phyloP scores from a whole-genome alignment of 2,797 vertebrate genomes.

The Pangasius sanitwongsei region DNA sequence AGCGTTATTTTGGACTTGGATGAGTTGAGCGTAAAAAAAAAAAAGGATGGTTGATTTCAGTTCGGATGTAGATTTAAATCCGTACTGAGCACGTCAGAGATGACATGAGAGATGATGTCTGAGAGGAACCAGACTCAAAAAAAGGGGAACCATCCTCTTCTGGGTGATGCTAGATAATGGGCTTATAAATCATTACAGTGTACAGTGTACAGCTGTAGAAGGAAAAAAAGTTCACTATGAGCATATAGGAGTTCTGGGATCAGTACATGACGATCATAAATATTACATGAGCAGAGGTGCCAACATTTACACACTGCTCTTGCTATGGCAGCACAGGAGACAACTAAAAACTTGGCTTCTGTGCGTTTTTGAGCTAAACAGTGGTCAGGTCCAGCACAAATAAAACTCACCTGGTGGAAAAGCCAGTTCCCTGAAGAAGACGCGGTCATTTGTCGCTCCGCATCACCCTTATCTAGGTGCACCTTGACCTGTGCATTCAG shows the following conservation, averaged over 20 bases:
- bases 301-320: background rate
- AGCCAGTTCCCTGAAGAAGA: background rate
- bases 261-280: background rate
- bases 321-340: background rate
- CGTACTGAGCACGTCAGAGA: background rate
- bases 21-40: background rate
- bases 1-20: background rate
- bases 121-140: constrained; percentile 5
- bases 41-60: background rate
- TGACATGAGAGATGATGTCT: background rate
- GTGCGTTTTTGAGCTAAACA: no score
- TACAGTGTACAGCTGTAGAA: background rate
- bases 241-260: background rate
- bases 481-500: background rate
- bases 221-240: background rate
- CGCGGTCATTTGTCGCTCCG: background rate
- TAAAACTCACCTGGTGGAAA: background rate
- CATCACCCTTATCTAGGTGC: background rate
- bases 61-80: background rate
- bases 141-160: background rate
- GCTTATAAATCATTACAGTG: background rate
- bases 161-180: background rate
- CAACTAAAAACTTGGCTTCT: background rate
- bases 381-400: background rate
- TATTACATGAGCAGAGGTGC: background rate